Conservation (phyloP, 1,140 invertebrate genomes). For the Megathymus violae region DNA sequence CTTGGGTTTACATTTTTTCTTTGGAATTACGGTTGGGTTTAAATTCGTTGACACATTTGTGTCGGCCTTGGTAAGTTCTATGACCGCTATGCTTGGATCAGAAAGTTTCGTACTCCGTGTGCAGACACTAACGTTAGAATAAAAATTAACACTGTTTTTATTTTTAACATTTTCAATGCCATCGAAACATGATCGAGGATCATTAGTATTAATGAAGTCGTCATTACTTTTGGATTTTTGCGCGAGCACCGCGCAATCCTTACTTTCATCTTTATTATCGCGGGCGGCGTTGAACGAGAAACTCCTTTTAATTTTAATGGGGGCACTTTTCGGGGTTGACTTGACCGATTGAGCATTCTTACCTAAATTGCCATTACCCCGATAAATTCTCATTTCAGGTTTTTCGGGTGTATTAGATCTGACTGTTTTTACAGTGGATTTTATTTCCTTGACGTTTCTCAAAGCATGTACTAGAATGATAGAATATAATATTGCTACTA, state of each 20-base stretch:
- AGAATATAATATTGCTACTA: conserved; percentile 82
- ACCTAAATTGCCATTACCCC: conserved; percentile 49
- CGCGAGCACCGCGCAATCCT: conserved; percentile 26
- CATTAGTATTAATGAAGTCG: conserved; percentile 35
- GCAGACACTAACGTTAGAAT: conserved; percentile 54
- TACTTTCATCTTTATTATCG: conserved; percentile 36
- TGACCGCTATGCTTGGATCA: conserved; percentile 11
- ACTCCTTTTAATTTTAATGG: conserved; percentile 55
- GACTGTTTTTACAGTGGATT: conserved; percentile 51
- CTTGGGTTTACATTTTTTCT: conserved; percentile 47
- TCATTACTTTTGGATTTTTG: conserved; percentile 59
- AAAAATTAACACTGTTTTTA: conserved; percentile 30
- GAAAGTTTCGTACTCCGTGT: conserved; percentile 51
- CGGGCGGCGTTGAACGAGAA: conserved; percentile 56
- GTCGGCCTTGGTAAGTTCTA: conserved; percentile 16
- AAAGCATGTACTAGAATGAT: conserved; percentile 83
- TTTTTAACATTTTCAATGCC: conserved; percentile 27
- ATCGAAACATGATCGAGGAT: conserved; percentile 22
- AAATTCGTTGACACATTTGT: conserved; percentile 6
- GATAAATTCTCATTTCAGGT: conserved; percentile 65
- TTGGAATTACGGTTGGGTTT: conserved; percentile 9
- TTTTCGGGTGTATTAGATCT: conserved; percentile 40
- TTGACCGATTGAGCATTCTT: conserved; percentile 48
- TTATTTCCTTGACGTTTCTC: conserved; percentile 76
- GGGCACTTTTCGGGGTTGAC: conserved; percentile 32